Conservation (phyloP, 2,797 vertebrate genomes). For the Typhlichthys eigenmanni region DNA sequence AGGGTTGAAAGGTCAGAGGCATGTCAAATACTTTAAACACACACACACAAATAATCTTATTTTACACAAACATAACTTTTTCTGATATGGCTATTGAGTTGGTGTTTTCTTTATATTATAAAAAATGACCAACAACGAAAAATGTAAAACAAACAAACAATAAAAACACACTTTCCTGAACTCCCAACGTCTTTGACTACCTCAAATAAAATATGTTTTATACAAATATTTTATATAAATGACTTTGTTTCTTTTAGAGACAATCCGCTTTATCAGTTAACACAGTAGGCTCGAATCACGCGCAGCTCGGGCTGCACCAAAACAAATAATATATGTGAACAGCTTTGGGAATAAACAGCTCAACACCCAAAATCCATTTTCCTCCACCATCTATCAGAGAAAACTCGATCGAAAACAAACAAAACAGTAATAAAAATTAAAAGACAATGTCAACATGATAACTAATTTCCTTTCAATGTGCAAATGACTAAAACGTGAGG, state of each 20-base stretch:
- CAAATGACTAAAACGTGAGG: too few relatives aligned
- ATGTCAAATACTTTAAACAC: too few relatives aligned
- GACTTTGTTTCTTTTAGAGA: not conserved
- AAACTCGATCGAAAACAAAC: not conserved
- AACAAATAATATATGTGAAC: slow-evolving; percentile 26
- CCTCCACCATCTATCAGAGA: not conserved
- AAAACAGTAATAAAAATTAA: not conserved
- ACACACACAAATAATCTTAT: too few relatives aligned
- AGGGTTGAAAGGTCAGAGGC: too few relatives aligned
- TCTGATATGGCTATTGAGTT: too few relatives aligned
- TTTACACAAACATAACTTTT: too few relatives aligned
- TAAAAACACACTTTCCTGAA: too few relatives aligned
- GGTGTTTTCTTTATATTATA: too few relatives aligned
- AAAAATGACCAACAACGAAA: slow-evolving; percentile 23
- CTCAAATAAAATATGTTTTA: not conserved
- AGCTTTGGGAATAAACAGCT: slow-evolving; percentile 50
- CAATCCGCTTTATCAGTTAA: too few relatives aligned
- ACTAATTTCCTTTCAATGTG: slow-evolving; percentile 3
- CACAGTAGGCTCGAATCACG: not conserved
- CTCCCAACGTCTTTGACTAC: slow-evolving; percentile 23
- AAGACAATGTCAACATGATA: not conserved
- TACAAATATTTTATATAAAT: not conserved
- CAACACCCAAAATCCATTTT: slow-evolving; percentile 4
- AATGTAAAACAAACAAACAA: not conserved
- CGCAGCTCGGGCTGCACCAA: slow-evolving; percentile 5